These are phyloP conservation scores for Oncorhynchus nerka DNA, from an alignment of 2,113 vertebrate species.

Conservation along the genomic window DNA sequence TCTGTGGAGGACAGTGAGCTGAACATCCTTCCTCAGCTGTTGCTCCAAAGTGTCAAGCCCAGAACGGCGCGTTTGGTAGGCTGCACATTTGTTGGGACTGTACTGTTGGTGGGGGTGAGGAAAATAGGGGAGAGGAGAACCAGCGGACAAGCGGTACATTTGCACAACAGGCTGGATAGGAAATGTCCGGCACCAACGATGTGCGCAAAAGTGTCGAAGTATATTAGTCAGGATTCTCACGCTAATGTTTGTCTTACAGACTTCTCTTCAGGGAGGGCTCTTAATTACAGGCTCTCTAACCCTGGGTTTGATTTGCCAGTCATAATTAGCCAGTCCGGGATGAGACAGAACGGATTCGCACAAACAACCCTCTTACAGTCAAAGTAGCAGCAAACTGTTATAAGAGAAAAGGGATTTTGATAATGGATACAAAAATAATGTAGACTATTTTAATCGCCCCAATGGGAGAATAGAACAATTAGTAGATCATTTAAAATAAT, in stretches of 20 bases:
- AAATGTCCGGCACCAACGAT: conserved; percentile 10
- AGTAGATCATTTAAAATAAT: not conserved
- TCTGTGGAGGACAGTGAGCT: conserved; percentile 25
- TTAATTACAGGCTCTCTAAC: conserved; percentile 60
- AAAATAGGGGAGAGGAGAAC: conserved; percentile 8
- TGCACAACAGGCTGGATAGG: not conserved
- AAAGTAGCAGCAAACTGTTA: no score
- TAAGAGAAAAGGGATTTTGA: no score
- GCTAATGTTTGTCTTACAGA: conserved; percentile 29
- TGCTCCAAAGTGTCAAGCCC: conserved; percentile 39
- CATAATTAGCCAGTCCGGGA: conserved; percentile 47
- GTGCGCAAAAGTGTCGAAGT: conserved; percentile 43
- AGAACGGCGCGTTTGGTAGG: conserved; percentile 45
- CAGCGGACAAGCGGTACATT: conserved; percentile 23
- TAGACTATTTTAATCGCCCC: no score
- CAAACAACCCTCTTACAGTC: conserved; percentile 29
- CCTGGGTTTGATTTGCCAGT: conserved; percentile 52
- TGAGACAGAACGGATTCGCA: conserved; percentile 37
- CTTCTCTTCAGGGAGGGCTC: conserved; percentile 29
- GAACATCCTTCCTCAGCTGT: conserved; percentile 58
- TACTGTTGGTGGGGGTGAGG: conserved; percentile 12
- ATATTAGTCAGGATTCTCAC: conserved; percentile 49
- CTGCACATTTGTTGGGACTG: conserved; percentile 49
- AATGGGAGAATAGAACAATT: not conserved
- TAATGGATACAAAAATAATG: no score